Evolutionary conservation across 1,140 invertebrate species (phyloP).

Genomic region (Chironomus tepperi): DNA sequence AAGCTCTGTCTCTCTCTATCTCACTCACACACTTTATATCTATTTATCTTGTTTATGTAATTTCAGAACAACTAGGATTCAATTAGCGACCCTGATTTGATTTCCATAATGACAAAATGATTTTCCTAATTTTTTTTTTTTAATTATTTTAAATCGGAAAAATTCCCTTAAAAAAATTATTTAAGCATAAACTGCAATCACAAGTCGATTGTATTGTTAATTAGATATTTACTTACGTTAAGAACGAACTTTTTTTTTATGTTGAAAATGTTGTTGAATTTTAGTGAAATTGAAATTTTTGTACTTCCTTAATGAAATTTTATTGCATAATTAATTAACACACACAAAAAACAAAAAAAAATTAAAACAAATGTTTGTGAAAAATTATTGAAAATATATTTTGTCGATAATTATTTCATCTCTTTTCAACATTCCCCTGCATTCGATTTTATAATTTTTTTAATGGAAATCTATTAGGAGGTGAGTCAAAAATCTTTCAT

Average conservation of each 20-base stretch:
- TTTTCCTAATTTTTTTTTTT: slow-evolving; percentile 44
- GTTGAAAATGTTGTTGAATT: slow-evolving; percentile 15
- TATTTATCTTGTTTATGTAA: background rate
- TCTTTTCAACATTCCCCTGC: slow-evolving; percentile 30
- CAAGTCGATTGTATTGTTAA: too few relatives aligned
- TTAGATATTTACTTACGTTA: background rate
- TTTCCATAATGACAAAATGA: slow-evolving; percentile 26
- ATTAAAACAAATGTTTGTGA: too few relatives aligned
- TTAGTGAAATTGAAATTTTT: too few relatives aligned
- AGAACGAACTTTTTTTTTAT: background rate
- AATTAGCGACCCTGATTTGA: slow-evolving; percentile 23
- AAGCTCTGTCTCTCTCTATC: background rate
- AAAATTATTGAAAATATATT: background rate
- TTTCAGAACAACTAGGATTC: slow-evolving; percentile 10
- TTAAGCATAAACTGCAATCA: too few relatives aligned
- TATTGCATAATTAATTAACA: too few relatives aligned
- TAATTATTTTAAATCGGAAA: slow-evolving; percentile 30
- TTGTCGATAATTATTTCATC: slow-evolving; percentile 26
- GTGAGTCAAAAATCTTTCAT: slow-evolving; percentile 28
- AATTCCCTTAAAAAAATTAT: background rate
- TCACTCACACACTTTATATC: background rate
- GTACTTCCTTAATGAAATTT: too few relatives aligned
- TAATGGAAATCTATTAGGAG: slow-evolving; percentile 39
- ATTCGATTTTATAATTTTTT: slow-evolving; percentile 32
- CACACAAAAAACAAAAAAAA: too few relatives aligned